Evolutionary conservation across 2,797 vertebrate genomes (phyloP).

Genomic region (Gymnoscopelus microlampas): DNA sequence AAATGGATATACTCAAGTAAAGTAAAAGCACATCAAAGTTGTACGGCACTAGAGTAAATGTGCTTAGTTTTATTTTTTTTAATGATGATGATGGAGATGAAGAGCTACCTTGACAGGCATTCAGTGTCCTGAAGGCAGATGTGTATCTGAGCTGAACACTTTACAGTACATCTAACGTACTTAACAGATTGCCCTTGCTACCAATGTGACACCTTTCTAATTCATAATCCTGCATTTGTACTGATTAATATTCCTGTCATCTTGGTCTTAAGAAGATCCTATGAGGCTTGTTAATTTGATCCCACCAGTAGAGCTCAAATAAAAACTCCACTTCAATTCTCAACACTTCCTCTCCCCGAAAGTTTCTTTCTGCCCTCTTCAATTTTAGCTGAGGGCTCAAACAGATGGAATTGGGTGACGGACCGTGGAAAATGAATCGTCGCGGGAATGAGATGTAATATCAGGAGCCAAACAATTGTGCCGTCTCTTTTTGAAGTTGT

Average conservation of each 20-base stretch:
- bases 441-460: conserved; percentile 36
- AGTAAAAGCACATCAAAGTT: no score
- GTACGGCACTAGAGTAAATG: no score
- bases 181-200: conserved; percentile 37
- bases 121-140: conserved; percentile 11
- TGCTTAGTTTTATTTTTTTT: no score
- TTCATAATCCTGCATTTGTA: conserved; percentile 54
- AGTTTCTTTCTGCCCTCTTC: conserved; percentile 50
- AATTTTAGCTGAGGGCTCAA: conserved; percentile 49
- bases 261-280: conserved; percentile 41
- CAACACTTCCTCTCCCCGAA: conserved; percentile 37
- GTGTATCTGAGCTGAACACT: conserved; percentile 14
- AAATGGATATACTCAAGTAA: not conserved
- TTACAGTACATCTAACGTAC: conserved; percentile 9
- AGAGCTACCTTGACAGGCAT: not conserved
- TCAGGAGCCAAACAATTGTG: conserved; percentile 52
- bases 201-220: conserved; percentile 48
- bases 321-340: conserved; percentile 54
- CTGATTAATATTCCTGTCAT: conserved; percentile 59
- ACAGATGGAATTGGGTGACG: conserved; percentile 47
- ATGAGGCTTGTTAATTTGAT: conserved; percentile 57
- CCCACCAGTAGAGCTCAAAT: conserved; percentile 43
- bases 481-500: conserved; percentile 42
- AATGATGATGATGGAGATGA: no score
- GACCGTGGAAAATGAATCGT: conserved; percentile 34